These are phyloP conservation scores for Ophiothrix spiculata DNA, from an alignment of 35 echinoderm and acorn worm genomes.

Conservation along the genomic window DNA sequence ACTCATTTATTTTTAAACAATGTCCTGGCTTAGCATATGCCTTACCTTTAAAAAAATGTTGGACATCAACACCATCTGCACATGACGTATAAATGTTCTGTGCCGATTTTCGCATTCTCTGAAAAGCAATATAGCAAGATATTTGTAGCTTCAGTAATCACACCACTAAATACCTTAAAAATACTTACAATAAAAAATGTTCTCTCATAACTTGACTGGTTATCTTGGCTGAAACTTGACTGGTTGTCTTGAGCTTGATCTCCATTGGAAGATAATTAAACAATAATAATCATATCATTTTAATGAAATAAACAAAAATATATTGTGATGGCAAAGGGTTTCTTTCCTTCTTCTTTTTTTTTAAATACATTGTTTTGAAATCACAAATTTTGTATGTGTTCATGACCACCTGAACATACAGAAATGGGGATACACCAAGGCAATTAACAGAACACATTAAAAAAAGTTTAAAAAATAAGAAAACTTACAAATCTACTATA, in stretches of 20 bases:
- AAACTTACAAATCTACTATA: background rate
- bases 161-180: too few relatives aligned
- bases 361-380: too few relatives aligned
- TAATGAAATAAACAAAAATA: background rate
- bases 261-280: background rate
- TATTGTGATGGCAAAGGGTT: too few relatives aligned
- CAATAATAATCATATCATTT: background rate
- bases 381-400: background rate
- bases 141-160: too few relatives aligned
- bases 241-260: background rate
- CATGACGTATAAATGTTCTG: constrained; percentile 83
- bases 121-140: constrained; percentile 21
- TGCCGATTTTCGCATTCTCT: constrained; percentile 91
- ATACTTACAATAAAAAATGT: background rate
- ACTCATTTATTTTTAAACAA: too few relatives aligned
- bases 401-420: background rate
- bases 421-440: background rate
- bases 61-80: constrained; percentile 73
- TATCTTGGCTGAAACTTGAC: background rate
- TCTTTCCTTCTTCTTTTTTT: too few relatives aligned
- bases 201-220: background rate
- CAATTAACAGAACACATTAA: background rate
- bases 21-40: too few relatives aligned
- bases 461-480: background rate
- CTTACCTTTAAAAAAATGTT: constrained; percentile 79